Evolutionary conservation across 2,888 invertebrate genomes (phyloP).

Genomic region (Chymomyza caudatula): DNA sequence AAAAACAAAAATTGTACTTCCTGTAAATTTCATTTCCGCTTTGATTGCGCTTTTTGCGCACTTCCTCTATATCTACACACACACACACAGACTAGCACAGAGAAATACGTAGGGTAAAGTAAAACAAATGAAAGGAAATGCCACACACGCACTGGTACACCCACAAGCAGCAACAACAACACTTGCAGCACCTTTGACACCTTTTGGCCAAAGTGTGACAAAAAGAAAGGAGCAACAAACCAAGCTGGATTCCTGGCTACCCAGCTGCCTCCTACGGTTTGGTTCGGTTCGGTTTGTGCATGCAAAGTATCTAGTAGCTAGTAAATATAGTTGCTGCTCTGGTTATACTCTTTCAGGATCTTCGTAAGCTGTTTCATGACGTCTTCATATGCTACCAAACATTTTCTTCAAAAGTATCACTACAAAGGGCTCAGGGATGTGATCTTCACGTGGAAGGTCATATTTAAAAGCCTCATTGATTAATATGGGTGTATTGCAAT

Average conservation of each 20-base stretch:
- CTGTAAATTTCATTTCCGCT: slow-evolving; percentile 73
- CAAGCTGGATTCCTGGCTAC: neutral
- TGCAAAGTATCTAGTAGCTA: slow-evolving; percentile 59
- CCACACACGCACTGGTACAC: slow-evolving; percentile 58
- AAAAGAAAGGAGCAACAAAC: slow-evolving; percentile 35
- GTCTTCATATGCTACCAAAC: too few species aligned
- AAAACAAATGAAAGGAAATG: slow-evolving; percentile 72
- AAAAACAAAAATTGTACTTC: slow-evolving; percentile 44
- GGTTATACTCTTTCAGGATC: neutral
- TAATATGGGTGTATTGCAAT: too few species aligned
- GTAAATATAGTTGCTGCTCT: slow-evolving; percentile 2
- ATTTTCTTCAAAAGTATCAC: too few species aligned
- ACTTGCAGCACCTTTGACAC: slow-evolving; percentile 63
- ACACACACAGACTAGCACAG: slow-evolving; percentile 4
- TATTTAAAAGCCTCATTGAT: too few species aligned
- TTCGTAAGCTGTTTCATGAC: neutral
- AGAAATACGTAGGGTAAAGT: slow-evolving; percentile 42
- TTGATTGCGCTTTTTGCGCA: slow-evolving; percentile 72
- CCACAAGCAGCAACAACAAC: slow-evolving; percentile 35
- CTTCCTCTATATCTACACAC: slow-evolving; percentile 39
- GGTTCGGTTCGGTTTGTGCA: slow-evolving; percentile 33
- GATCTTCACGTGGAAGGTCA: too few species aligned
- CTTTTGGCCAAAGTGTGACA: slow-evolving; percentile 67
- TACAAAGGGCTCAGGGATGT: too few species aligned
- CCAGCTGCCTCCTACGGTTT: neutral